A percentile compares a stretch with the other conserved stretches of the same genome.
phyloP scores from a whole-genome alignment of 2,113 vertebrate genomes.

The Syngnathus floridae region DNA sequence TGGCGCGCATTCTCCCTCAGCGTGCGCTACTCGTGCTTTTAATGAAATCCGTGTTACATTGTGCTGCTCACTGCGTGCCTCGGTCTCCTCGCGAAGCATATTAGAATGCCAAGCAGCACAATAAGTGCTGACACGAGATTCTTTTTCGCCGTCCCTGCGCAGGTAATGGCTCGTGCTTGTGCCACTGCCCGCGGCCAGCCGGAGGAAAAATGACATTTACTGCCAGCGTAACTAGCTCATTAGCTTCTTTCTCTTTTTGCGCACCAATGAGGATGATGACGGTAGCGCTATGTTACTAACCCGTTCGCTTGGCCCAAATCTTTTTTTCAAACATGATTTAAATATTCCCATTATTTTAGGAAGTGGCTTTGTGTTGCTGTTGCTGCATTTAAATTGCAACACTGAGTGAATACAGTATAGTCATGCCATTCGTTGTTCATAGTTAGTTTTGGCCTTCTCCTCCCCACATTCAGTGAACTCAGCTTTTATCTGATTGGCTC shows the following conservation, averaged over 20 bases:
- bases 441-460: constrained; percentile 19
- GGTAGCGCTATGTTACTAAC: constrained; percentile 30
- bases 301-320: constrained; percentile 27
- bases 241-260: constrained; percentile 50
- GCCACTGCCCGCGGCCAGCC: constrained; percentile 49
- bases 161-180: constrained; percentile 57
- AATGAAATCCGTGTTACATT: constrained; percentile 37
- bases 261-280: constrained; percentile 35
- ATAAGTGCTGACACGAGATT: constrained; percentile 48
- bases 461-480: constrained; percentile 33
- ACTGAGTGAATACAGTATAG: background rate
- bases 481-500: constrained; percentile 51
- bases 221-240: constrained; percentile 66
- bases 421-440: constrained; percentile 22
- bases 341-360: constrained; percentile 33
- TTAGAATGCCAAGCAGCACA: constrained; percentile 16
- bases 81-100: constrained; percentile 1
- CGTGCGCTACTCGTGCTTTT: constrained; percentile 35
- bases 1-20: constrained; percentile 15
- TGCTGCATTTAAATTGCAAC: constrained; percentile 16
- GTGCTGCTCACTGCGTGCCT: constrained; percentile 1
- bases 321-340: constrained; percentile 20
- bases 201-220: constrained; percentile 67
- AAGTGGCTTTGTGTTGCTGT: constrained; percentile 35
- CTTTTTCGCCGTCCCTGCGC: constrained; percentile 27